Evolutionary conservation across 2,888 invertebrate species (phyloP).

Genomic region (Rhaphigaster nebulosa): DNA sequence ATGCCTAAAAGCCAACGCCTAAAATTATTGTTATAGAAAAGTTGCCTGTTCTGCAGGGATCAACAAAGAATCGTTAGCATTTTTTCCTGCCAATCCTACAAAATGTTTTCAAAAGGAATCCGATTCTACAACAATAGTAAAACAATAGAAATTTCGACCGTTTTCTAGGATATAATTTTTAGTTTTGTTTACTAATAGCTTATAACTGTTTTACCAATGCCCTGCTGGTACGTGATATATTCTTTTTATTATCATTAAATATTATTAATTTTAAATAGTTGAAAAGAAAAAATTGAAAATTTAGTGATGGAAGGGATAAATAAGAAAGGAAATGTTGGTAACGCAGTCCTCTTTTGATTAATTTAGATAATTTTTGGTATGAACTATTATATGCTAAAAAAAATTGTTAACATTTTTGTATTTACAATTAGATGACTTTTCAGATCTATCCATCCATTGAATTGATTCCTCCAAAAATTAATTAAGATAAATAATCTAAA

Average conservation of each 20-base stretch:
- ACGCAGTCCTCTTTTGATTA: too few species aligned
- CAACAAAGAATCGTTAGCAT: background rate
- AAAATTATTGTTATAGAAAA: background rate
- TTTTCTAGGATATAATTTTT: background rate
- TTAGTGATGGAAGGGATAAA: too few species aligned
- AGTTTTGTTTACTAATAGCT: conserved; percentile 1
- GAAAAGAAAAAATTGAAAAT: background rate
- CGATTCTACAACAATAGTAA: background rate
- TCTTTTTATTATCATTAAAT: background rate
- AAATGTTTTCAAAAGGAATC: background rate
- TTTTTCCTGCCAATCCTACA: conserved; percentile 17
- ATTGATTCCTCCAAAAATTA: too few species aligned
- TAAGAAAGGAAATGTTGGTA: too few species aligned
- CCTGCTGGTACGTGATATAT: background rate
- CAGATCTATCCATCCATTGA: too few species aligned
- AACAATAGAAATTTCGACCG: conserved; percentile 4
- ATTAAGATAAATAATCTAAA: too few species aligned
- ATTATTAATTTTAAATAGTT: background rate
- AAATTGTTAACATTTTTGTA: too few species aligned
- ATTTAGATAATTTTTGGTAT: too few species aligned
- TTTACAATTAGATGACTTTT: too few species aligned
- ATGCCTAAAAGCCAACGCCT: background rate
- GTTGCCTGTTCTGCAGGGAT: background rate
- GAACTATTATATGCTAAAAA: too few species aligned
- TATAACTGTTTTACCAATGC: background rate